Evolutionary conservation across 2,888 invertebrate species (phyloP), one percentile per base, ranked within the genome.

Genomic region (Ashinkailepas kermadecensis): DNA sequence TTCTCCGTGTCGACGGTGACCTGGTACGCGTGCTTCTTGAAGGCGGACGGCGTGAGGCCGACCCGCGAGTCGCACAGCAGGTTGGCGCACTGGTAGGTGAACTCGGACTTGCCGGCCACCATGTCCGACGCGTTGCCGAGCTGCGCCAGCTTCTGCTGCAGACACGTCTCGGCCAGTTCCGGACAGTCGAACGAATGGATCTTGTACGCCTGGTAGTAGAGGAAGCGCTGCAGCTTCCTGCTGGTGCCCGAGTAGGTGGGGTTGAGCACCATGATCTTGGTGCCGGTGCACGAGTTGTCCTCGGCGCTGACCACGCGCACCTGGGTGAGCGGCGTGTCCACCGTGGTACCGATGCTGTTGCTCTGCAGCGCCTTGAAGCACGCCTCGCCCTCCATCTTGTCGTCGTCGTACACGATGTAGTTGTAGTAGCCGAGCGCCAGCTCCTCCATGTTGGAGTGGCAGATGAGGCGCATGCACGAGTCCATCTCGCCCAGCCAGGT

Each of bases 191-290:
- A 59, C 57, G 79, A 57, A 58, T 79, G 79, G 25, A 79, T 57
- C 25, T 59, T 79, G 58, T 79, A 79, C 6, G 79, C 79, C 58
- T 79, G 79, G 59, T 79, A 59, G 79, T n/a, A 79, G 23, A 79
- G 58, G 79, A 79, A 79, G 23, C 58, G 23, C 25, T 79, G 79
- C 58, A 79, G 79, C 25, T 79, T 79, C 57, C 25, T 25, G n/a
- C 23, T 23, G 15, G 79, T 79, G 12, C 79, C 79, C 13, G 79
- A 79, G 59, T 79, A 79, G 4, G 57, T 58, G 11, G 79, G 79
- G 58, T 79, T 59, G 79, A 79, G 79, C 57, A 79, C 79, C 79
- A 79, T 79, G 59, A 79, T 58, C 58, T 79, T 79, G 79, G 79
- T 79, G 23, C 79, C 79, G 23, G 57, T 59, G 59, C 79, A 79